Evolutionary conservation across 2,888 invertebrate genomes (phyloP), one percentile per base, ranked within the genome.

Genomic region (Ophonus ardosiacus): DNA sequence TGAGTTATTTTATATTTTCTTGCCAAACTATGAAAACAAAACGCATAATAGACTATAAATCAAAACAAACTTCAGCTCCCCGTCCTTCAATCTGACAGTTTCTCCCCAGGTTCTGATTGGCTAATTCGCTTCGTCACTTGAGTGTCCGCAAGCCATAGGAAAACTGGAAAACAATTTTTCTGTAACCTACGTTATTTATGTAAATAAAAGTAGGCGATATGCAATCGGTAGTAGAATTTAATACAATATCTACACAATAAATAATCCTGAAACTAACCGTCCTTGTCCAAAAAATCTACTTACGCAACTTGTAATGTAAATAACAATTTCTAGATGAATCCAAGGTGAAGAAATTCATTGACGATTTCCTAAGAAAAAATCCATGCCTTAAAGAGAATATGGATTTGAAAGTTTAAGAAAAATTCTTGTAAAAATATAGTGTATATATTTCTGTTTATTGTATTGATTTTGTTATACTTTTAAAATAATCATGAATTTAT

Each of bases 261-360:
- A 15, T 15, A 59, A n/a, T 1, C 24, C 24, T 24, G 24, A 24
- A 24, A 24, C 24, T 24, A 24, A 24, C n/a, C n/a, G n/a, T n/a
- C n/a, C n/a, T n/a, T n/a, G n/a, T n/a, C n/a, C n/a, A 3, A 31
- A 31, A 31, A 31, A 5, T 31, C 31, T 31, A 31, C 6, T 31
- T 24, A 5, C 31, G 2, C 5, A 31, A 51, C 43, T 51, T 51
- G 13, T 21, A 63, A 63, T 63, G 3, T 7, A 21, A 21, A 10
- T 8, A 51, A 13, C 43, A 51, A 51, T 51, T 51, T 51, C 43
- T 31, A 95, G 95, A 94, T 90, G 93, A 94, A 90, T 92, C 92
- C 59, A 93, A 93, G 86, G 94, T 95, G 86, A 93, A 93, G 88
- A 90, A 93, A 87, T 92, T 93, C 88, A 92, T 95, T 56, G 93